Percentiles rank a stretch among this genome's conserved stretches.
Evolutionary conservation across 2,888 invertebrate genomes (phyloP).

Genomic region (Ochropleura leucogaster): DNA sequence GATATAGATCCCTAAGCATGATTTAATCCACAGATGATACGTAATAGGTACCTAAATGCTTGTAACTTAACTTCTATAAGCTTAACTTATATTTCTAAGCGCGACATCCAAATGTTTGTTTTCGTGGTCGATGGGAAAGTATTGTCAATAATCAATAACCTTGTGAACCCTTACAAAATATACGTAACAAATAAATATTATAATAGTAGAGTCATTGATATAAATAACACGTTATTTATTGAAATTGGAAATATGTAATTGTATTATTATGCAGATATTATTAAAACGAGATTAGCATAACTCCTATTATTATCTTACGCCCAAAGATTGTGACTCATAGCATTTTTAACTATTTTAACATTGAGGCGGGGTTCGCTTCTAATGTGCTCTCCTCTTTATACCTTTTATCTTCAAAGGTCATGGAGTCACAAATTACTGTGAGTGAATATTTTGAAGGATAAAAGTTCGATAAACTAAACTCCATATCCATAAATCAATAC

Average conservation of each 20-base stretch:
- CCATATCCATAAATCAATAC: background rate
- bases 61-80: background rate
- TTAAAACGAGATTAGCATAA: slow-evolving; percentile 36
- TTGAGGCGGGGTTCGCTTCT: slow-evolving; percentile 6
- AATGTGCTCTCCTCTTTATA: background rate
- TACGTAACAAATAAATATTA: slow-evolving; percentile 30
- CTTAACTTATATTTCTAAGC: background rate
- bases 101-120: background rate
- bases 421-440: background rate
- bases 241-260: slow-evolving; percentile 42
- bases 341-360: slow-evolving; percentile 13
- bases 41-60: background rate
- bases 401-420: background rate
- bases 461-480: background rate
- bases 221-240: slow-evolving; percentile 56
- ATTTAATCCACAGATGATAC: background rate
- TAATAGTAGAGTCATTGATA: slow-evolving; percentile 49
- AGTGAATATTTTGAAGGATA: background rate
- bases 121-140: background rate
- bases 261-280: slow-evolving; percentile 51
- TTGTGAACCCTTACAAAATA: slow-evolving; percentile 17
- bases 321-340: slow-evolving; percentile 41
- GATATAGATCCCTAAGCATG: too few species aligned
- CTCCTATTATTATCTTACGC: slow-evolving; percentile 50
- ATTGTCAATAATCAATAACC: slow-evolving; percentile 13